These are phyloP conservation scores for Archaeoteleia sp. DNA, from an alignment of 2,888 invertebrate species.

Conservation along the genomic window DNA sequence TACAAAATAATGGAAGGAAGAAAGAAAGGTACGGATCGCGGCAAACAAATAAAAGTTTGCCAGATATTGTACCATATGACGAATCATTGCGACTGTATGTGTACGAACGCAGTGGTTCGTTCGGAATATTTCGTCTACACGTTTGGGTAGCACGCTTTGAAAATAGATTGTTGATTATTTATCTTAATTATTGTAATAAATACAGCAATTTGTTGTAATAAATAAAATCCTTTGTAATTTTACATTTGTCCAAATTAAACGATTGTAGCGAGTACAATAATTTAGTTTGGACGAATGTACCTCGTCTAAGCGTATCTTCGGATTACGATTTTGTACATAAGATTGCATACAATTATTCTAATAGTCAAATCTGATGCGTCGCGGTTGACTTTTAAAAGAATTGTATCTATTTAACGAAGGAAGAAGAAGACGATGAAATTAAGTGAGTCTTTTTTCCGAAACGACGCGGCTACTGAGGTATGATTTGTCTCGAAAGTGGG, in stretches of 20 bases:
- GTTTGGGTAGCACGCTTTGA: conserved; percentile 59
- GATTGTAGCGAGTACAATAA: conserved; percentile 31
- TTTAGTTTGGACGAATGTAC: conserved; percentile 34
- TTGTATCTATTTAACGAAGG: too few relatives aligned
- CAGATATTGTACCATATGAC: neutral
- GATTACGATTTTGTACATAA: conserved; percentile 36
- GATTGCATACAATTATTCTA: conserved; percentile 17
- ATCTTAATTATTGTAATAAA: conserved; percentile 61
- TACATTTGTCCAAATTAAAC: too few relatives aligned
- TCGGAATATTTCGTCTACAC: too few relatives aligned
- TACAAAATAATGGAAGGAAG: too few relatives aligned
- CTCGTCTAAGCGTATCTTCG: too few relatives aligned
- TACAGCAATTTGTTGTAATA: conserved; percentile 29
- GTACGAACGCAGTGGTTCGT: conserved; percentile 19
- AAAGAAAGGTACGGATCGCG: too few relatives aligned
- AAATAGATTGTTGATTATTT: conserved; percentile 67
- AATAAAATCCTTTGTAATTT: too few relatives aligned
- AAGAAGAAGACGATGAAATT: too few relatives aligned
- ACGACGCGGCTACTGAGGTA: too few relatives aligned
- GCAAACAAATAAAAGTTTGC: too few relatives aligned
- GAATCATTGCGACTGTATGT: conserved; percentile 9
- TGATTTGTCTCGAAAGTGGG: too few relatives aligned
- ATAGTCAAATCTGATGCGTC: neutral
- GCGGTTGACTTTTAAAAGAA: conserved; percentile 21
- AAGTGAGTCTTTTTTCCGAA: too few relatives aligned